Evolutionary conservation across 2,113 vertebrate genomes (phyloP).

Genomic region (Varanus salvator): DNA sequence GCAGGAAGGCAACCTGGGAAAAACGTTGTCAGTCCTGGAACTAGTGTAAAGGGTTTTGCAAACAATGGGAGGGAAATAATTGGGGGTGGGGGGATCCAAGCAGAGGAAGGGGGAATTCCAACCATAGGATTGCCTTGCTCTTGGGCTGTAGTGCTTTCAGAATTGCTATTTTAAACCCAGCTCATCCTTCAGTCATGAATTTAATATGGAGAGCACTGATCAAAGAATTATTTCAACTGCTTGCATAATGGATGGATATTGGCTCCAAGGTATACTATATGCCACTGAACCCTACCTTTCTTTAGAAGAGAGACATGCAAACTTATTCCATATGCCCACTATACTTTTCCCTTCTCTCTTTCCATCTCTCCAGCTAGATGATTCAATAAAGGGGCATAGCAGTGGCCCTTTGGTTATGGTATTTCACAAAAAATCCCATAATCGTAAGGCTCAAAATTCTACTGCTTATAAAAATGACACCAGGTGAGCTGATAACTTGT

Average conservation of each 20-base stretch:
- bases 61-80: too few relatives aligned
- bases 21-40: too few relatives aligned
- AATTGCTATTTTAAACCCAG: background rate
- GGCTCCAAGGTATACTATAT: conserved; percentile 33
- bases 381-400: background rate
- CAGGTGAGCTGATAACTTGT: too few relatives aligned
- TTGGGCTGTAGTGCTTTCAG: background rate
- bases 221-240: conserved; percentile 38
- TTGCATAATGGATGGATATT: conserved; percentile 31
- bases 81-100: too few relatives aligned
- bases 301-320: background rate
- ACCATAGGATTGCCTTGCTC: background rate
- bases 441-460: background rate
- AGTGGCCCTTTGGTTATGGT: too few relatives aligned
- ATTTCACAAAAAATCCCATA: too few relatives aligned
- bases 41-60: too few relatives aligned
- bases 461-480: too few relatives aligned
- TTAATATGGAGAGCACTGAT: conserved; percentile 50
- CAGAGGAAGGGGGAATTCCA: background rate
- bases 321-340: background rate
- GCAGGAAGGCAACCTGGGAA: too few relatives aligned
- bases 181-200: background rate
- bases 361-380: background rate
- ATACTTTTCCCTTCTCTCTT: background rate
- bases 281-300: conserved; percentile 33